These are phyloP conservation scores for Dipus sagitta DNA, from an alignment of 2,797 vertebrate species.

Conservation along the genomic window DNA sequence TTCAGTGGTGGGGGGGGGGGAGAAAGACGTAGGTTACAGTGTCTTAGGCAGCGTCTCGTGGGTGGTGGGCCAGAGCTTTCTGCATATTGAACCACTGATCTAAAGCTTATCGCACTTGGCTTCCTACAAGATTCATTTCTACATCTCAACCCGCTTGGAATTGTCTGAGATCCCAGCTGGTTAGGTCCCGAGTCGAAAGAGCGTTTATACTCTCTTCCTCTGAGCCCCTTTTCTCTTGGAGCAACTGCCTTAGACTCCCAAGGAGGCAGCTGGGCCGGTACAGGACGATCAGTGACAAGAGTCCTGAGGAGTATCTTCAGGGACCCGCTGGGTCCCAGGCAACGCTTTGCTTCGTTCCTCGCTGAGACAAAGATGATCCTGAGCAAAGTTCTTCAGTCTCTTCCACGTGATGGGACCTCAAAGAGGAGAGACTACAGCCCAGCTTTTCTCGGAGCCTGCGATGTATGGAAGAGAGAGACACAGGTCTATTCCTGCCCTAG, in stretches of 20 bases:
- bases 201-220: constrained; percentile 19
- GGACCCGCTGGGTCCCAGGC: background rate
- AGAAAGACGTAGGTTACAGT: constrained; percentile 89
- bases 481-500: background rate
- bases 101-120: constrained; percentile 85
- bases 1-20: constrained; percentile 84
- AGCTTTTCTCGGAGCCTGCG: background rate
- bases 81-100: constrained; percentile 84
- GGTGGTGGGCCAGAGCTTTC: constrained; percentile 82
- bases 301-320: background rate
- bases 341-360: background rate
- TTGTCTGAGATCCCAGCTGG: constrained; percentile 79
- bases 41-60: constrained; percentile 78
- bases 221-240: background rate
- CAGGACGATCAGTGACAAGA: background rate
- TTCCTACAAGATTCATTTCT: constrained; percentile 84
- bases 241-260: constrained; percentile 2
- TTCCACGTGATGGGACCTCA: background rate
- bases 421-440: background rate
- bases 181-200: constrained; percentile 73
- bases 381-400: background rate
- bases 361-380: background rate
- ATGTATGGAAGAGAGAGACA: too few species aligned
- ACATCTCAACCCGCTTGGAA: constrained; percentile 79
- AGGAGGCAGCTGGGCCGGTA: constrained; percentile 7